phyloP scores from a whole-genome alignment of 2,888 invertebrate genomes.

The Synergus gifuensis region DNA sequence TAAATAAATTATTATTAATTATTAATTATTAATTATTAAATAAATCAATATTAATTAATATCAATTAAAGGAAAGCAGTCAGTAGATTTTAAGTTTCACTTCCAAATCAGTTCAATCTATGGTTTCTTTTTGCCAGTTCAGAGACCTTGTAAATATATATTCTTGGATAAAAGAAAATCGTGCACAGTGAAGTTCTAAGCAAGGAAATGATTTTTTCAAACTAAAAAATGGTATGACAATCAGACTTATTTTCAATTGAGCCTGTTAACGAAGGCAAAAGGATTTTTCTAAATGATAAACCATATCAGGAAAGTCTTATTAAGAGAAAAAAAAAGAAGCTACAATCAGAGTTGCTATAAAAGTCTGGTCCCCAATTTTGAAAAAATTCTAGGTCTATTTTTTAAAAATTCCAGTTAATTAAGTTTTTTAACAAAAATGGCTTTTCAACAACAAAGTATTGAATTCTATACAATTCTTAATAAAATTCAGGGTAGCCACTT shows the following conservation, averaged over 20 bases:
- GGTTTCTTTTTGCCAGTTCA: background rate
- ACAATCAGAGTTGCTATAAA: too few species aligned
- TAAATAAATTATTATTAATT: too few species aligned
- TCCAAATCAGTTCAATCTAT: background rate
- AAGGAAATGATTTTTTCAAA: background rate
- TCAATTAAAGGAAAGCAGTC: background rate
- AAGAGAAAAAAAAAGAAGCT: background rate
- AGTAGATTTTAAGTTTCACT: background rate
- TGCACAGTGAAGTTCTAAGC: conserved; percentile 8
- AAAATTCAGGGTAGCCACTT: too few species aligned
- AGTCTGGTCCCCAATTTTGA: too few species aligned
- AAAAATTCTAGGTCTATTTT: too few species aligned
- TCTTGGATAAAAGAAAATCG: conserved; percentile 1
- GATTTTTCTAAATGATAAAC: background rate
- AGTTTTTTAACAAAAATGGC: too few species aligned
- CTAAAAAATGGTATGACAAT: background rate
- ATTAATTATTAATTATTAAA: too few species aligned
- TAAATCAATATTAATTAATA: too few species aligned
- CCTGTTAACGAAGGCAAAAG: background rate
- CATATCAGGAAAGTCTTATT: background rate
- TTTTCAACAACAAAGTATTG: too few species aligned
- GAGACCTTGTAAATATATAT: background rate
- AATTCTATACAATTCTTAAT: too few species aligned
- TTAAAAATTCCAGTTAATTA: too few species aligned
- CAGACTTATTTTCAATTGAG: conserved; percentile 3